A percentile compares a stretch with the other conserved stretches of the same genome.
Evolutionary conservation across 1,140 invertebrate species (phyloP).

Genomic region (Condylostylus longicornis): DNA sequence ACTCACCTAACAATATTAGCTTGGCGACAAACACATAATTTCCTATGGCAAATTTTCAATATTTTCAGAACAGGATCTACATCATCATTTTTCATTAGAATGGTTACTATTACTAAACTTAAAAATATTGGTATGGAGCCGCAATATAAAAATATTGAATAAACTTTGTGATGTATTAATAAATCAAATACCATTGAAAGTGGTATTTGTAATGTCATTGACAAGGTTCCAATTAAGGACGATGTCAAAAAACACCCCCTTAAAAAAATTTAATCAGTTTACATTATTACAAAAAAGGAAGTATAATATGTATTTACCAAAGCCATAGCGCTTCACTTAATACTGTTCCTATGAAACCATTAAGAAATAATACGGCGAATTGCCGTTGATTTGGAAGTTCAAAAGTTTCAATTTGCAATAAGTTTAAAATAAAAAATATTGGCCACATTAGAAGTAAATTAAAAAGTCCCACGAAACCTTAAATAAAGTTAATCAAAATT

Average conservation of each 20-base stretch:
- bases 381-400: slow-evolving; percentile 66
- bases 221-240: slow-evolving; percentile 67
- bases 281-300: slow-evolving; percentile 6
- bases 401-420: slow-evolving; percentile 59
- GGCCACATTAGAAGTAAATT: slow-evolving; percentile 72
- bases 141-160: slow-evolving; percentile 61
- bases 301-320: slow-evolving; percentile 42
- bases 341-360: slow-evolving; percentile 77
- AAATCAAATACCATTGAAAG: slow-evolving; percentile 72
- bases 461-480: slow-evolving; percentile 78
- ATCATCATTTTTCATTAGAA: slow-evolving; percentile 68
- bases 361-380: slow-evolving; percentile 60
- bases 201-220: slow-evolving; percentile 70
- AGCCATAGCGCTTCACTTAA: slow-evolving; percentile 76
- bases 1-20: slow-evolving; percentile 36
- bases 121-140: slow-evolving; percentile 65
- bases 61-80: slow-evolving; percentile 64
- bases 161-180: slow-evolving; percentile 55
- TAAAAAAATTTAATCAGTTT: slow-evolving; percentile 20
- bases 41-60: slow-evolving; percentile 42
- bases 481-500: slow-evolving; percentile 14
- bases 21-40: slow-evolving; percentile 37
- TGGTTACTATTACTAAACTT: slow-evolving; percentile 57
- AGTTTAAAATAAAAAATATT: slow-evolving; percentile 69
- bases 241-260: slow-evolving; percentile 85